Evolutionary conservation across 2,113 vertebrate species (phyloP), one percentile per base, ranked within the genome.

Genomic region (Tyto alba): DNA sequence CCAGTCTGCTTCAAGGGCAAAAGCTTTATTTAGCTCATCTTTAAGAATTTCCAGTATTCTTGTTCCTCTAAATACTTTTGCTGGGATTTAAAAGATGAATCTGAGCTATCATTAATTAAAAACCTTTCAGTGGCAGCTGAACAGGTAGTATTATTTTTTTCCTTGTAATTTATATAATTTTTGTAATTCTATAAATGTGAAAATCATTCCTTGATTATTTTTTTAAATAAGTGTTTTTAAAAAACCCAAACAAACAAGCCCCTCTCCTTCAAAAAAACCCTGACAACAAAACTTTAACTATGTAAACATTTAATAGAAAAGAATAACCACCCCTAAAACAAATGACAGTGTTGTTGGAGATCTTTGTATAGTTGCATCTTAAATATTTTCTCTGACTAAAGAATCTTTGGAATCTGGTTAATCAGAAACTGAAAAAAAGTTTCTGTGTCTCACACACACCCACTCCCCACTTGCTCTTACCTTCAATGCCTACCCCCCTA

Each of bases 11-110:
- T 74, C 73, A 89, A 89, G 81, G 69, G 26, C 10, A 7, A 69
- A 85, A 92, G 25, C 34, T 75, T 93, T 81, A 71, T 63, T 87
- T 92, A 89, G 38, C 16, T 87, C 6, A 63, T 85, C 45, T 69
- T 78, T n/a, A 85, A 75, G 62, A 60, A 48, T 25, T 29, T 41
- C 63, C 8, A 50, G 4, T 78, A 41, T 85, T 89, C 4, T 22
- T 20, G 6, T 93, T 75, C 13, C 18, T 81, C 30, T 93, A 52
- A 68, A 69, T 52, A 71, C 14, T 83, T 79, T 23, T 4, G 1
- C 15, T 66, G 14, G 29, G 7, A 43, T 67, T 67, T 74, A 62
- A 73, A 83, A 86, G 36, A 38, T 0, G 2, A 57, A 43, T 71
- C 22, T 57, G 19, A 48, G 1, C 17, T 36, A 15, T 8, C 12